Evolutionary conservation across 1,140 invertebrate genomes (phyloP).

Genomic region (Apis cerana): DNA sequence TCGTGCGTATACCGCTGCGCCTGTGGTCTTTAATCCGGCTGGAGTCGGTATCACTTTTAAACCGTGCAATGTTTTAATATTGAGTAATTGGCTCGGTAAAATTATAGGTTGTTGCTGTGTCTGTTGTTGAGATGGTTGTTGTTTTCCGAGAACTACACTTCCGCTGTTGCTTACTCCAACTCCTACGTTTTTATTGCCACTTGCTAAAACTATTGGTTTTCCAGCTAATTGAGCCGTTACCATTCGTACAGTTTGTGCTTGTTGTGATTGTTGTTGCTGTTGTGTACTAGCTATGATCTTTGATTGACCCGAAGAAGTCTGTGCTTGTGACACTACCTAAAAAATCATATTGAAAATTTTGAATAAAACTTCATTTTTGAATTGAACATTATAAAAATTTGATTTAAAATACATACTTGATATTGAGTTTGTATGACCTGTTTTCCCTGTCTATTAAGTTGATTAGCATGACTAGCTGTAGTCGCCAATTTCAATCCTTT

Average conservation of each 20-base stretch:
- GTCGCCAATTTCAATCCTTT: conserved; percentile 80
- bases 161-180: conserved; percentile 70
- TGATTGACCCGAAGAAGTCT: conserved; percentile 72
- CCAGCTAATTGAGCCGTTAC: conserved; percentile 84
- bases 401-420: conserved; percentile 65
- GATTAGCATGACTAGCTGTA: conserved; percentile 69
- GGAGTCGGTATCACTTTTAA: conserved; percentile 86
- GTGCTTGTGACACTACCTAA: conserved; percentile 77
- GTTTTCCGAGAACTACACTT: conserved; percentile 75
- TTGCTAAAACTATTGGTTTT: conserved; percentile 85
- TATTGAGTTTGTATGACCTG: conserved; percentile 79
- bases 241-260: conserved; percentile 80
- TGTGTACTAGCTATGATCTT: conserved; percentile 78
- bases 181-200: conserved; percentile 80
- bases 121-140: conserved; percentile 74
- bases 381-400: neutral
- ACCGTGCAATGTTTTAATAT: conserved; percentile 86
- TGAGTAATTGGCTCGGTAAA: conserved; percentile 84
- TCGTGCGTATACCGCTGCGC: conserved; percentile 76
- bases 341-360: neutral
- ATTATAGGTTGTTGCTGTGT: conserved; percentile 82
- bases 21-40: conserved; percentile 76
- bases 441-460: conserved; percentile 77
- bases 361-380: neutral
- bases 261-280: conserved; percentile 65